Evolutionary conservation across 2,797 vertebrate species (phyloP).

Genomic region (Anableps anableps): DNA sequence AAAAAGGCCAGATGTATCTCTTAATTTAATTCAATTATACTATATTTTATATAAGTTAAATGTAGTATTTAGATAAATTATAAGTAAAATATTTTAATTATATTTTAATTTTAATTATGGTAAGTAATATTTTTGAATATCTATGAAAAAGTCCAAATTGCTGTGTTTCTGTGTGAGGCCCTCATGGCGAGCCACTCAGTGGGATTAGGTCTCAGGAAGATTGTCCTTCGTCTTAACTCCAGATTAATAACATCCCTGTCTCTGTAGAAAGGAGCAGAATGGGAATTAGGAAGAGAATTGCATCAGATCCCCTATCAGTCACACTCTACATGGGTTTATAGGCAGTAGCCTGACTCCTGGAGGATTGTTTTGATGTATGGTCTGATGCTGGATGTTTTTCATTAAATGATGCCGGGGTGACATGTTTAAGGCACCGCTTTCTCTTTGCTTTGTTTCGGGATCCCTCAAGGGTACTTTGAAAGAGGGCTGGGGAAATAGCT

Average conservation of each 20-base stretch:
- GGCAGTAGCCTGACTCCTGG: constrained; percentile 35
- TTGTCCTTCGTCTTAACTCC: constrained; percentile 71
- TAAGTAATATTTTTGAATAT: background rate
- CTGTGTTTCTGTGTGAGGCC: constrained; percentile 23
- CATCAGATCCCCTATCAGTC: constrained; percentile 68
- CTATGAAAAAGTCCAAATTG: background rate
- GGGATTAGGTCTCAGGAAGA: constrained; percentile 66
- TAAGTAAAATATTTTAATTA: background rate
- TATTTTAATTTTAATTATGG: background rate
- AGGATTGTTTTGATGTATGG: constrained; percentile 50
- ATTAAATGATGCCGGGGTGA: constrained; percentile 44
- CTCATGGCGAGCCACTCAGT: constrained; percentile 53
- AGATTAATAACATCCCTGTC: constrained; percentile 73
- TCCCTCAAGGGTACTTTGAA: constrained; percentile 17
- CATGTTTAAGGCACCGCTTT: constrained; percentile 43
- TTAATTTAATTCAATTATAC: too few species aligned
- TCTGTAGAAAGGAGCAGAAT: constrained; percentile 30
- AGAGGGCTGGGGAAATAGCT: constrained; percentile 5
- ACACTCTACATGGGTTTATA: constrained; percentile 45
- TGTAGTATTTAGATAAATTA: too few species aligned
- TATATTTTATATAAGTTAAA: too few species aligned
- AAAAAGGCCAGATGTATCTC: too few species aligned
- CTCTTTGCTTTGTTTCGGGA: constrained; percentile 25
- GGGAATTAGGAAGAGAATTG: constrained; percentile 48
- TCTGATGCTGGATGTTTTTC: constrained; percentile 28